Evolutionary conservation across 2,797 vertebrate species (phyloP).

Genomic region (Prionace glauca): DNA sequence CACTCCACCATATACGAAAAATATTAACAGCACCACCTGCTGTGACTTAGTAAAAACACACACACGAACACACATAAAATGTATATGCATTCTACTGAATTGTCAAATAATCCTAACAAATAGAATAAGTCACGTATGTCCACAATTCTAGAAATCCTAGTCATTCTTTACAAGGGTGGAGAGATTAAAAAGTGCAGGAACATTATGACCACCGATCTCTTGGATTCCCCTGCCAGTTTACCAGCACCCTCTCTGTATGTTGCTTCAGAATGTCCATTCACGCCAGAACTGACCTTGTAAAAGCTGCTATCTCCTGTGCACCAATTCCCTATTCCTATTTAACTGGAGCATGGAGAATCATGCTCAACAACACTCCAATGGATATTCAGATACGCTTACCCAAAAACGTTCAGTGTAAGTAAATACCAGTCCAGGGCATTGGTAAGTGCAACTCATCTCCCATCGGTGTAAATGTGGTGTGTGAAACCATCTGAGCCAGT

Average conservation of each 20-base stretch:
- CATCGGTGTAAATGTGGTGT: background rate
- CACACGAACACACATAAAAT: background rate
- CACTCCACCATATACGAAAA: background rate
- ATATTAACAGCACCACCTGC: slow-evolving; percentile 2
- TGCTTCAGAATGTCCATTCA: background rate
- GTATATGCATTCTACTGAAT: background rate
- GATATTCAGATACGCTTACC: background rate
- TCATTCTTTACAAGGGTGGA: background rate
- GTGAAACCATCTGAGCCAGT: background rate
- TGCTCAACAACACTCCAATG: background rate
- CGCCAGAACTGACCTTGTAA: background rate
- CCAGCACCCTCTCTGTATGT: background rate
- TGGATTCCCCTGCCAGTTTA: background rate
- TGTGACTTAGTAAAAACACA: background rate
- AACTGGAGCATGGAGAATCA: background rate
- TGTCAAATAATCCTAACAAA: background rate
- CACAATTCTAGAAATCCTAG: background rate
- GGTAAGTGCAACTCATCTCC: background rate
- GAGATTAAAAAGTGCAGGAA: background rate
- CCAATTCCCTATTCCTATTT: background rate
- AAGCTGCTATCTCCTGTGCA: background rate
- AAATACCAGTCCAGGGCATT: background rate
- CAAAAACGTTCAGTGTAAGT: background rate
- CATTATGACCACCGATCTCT: background rate
- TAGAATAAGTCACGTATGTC: background rate